These are phyloP conservation scores for Chironomus striatipennis DNA, from an alignment of 1,140 invertebrate genomes.

Conservation along the genomic window DNA sequence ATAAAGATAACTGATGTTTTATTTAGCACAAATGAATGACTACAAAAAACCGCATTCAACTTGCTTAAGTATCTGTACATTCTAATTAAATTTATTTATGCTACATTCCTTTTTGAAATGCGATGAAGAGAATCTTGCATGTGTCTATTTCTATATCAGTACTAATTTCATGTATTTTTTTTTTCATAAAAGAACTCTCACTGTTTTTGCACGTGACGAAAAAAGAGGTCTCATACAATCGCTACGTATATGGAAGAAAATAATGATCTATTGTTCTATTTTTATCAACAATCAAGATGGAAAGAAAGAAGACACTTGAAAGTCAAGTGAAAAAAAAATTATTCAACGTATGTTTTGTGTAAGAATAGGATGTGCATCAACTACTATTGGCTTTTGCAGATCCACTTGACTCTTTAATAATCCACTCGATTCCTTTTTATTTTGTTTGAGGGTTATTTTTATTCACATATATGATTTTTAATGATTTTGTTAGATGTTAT, in stretches of 20 bases:
- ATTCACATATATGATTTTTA: neutral
- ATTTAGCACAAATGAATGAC: too few species aligned
- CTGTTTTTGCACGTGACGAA: neutral
- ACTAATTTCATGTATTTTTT: too few species aligned
- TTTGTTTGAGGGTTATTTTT: neutral
- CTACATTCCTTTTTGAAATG: too few species aligned
- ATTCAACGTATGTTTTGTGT: neutral
- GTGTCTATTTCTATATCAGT: too few species aligned
- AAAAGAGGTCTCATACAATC: neutral
- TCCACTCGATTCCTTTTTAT: neutral
- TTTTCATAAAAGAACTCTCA: neutral
- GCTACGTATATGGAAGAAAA: neutral
- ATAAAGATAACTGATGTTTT: too few species aligned
- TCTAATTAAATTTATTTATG: too few species aligned
- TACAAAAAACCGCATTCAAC: too few species aligned
- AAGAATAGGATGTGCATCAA: neutral
- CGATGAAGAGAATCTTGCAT: neutral
- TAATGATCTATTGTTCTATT: slow-evolving; percentile 8
- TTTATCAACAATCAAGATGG: neutral
- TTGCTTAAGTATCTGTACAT: too few species aligned
- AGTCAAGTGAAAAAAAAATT: neutral
- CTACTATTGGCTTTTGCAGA: neutral
- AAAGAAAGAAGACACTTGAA: neutral
- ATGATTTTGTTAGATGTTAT: neutral
- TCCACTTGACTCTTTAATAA: neutral